Evolutionary conservation across 2,888 invertebrate genomes (phyloP).

Genomic region (Trypoxylon attenuatum): DNA sequence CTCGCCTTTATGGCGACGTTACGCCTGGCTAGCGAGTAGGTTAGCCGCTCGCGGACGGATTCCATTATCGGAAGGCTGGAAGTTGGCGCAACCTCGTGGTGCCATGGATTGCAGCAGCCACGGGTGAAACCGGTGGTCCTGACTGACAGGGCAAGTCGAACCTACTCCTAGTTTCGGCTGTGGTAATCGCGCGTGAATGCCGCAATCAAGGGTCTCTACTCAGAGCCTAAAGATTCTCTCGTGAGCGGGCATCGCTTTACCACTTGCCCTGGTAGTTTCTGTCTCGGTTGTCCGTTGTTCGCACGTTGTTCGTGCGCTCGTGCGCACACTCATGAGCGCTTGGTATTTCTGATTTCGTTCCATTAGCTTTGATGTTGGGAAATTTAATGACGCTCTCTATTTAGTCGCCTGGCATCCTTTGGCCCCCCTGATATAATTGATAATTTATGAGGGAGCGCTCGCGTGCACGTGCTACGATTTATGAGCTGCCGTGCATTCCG

Average conservation of each 20-base stretch:
- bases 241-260: too few species aligned
- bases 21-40: constrained; percentile 25
- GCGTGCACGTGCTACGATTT: constrained; percentile 1
- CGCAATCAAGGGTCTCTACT: constrained; percentile 62
- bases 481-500: background rate
- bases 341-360: too few species aligned
- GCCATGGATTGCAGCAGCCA: constrained; percentile 27
- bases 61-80: constrained; percentile 61
- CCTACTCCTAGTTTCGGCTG: constrained; percentile 50
- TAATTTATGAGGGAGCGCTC: background rate
- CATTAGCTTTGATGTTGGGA: background rate
- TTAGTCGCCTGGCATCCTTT: background rate
- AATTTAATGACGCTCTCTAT: background rate
- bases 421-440: background rate
- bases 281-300: too few species aligned
- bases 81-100: constrained; percentile 57
- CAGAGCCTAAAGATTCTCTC: constrained; percentile 52
- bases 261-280: too few species aligned
- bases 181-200: constrained; percentile 64
- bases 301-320: too few species aligned
- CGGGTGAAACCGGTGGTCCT: constrained; percentile 3
- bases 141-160: too few species aligned
- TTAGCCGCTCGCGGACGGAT: constrained; percentile 40
- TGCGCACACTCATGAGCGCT: too few species aligned
- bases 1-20: constrained; percentile 59